A percentile compares a stretch with the other conserved stretches of the same genome.
phyloP scores from a whole-genome alignment of 2,797 vertebrate genomes.

The Dendrocincla fuliginosa region DNA sequence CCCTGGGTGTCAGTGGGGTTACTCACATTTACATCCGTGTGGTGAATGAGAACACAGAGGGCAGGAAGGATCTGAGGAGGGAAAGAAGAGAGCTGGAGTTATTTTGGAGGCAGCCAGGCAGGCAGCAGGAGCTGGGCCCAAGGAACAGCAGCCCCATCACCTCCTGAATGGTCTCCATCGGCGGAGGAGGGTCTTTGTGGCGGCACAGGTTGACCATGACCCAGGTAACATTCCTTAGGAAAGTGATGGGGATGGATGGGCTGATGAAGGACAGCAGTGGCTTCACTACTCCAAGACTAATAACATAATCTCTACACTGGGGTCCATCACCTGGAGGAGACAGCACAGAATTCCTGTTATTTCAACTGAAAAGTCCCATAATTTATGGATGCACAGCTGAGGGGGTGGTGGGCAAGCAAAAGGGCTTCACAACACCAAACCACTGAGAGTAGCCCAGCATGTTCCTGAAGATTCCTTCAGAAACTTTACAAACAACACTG shows the following conservation, averaged over 20 bases:
- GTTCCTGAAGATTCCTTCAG: background rate
- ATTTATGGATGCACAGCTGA: background rate
- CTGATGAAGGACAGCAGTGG: constrained; percentile 98
- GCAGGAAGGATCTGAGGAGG: constrained; percentile 91
- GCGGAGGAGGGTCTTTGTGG: constrained; percentile 98
- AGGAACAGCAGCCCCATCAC: constrained; percentile 61
- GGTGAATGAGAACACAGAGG: constrained; percentile 96
- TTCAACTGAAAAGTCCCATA: background rate
- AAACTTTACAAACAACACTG: background rate
- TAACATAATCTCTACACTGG: constrained; percentile 98
- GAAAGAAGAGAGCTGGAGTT: background rate
- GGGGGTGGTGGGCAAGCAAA: background rate
- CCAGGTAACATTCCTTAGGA: constrained; percentile 99
- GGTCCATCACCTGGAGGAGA: constrained; percentile 90
- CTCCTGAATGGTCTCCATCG: constrained; percentile 99
- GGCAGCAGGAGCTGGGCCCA: background rate
- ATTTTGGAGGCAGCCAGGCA: background rate
- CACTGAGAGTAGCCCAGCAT: fast-evolving
- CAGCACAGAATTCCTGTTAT: background rate
- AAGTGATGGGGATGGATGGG: constrained; percentile 99
- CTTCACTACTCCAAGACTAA: constrained; percentile 96
- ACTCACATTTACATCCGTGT: constrained; percentile 99
- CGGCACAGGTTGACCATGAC: constrained; percentile 99
- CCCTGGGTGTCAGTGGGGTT: background rate
- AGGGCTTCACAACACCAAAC: background rate